Base-by-base conservation (phyloP, 2,113 vertebrate species). In the Eubucco bourcierii region DNA sequence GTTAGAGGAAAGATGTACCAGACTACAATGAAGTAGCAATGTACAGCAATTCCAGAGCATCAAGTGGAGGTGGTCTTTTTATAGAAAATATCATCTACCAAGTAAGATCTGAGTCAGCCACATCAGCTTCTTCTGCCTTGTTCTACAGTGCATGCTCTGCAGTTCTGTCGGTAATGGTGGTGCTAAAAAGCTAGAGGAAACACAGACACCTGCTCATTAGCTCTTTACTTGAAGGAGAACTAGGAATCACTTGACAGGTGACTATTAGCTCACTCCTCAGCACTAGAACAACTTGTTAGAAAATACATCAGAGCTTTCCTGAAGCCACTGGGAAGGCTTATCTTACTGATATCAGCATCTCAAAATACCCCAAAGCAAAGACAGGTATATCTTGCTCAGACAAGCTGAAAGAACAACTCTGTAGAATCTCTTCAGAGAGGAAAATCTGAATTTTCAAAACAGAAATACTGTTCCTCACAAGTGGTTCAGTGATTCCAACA, bases 391-490 rank as follows among this genome's bases (percentile, higher is more conserved):
- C 44, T 73, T 89, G 61, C 66, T 77, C 64, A 87, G 75, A 82
- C 37, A 87, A 93, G 82, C 31, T 5, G 2, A 65, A 72, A 86
- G 28, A 80, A 41, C 7, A 82, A 34, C n/a, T 55, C 55, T 63
- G 29, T 20, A 25, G 21, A 88, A 27, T 60, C 24, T 25, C 29
- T 66, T 72, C 47, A 25, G 33, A 73, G 34, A 84, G 28, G 24
- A 86, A 82, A 80, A 87, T 52, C 16, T 90, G 27, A 58, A 84
- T n/a, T 39, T 71, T 90, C 47, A 70, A 66, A 92, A 10, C 55
- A 95, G 83, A 94, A 91, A 86, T 81, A 53, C 4, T 18, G 71
- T 60, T 87, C 53, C 75, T 82, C 66, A 33, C 63, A 75, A 73
- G 21, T 15, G 31, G 68, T 94, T 55, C 29, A 56, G 21, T 58